Conservation (phyloP, 2,797 vertebrate genomes). For the Eospalax fontanierii region DNA sequence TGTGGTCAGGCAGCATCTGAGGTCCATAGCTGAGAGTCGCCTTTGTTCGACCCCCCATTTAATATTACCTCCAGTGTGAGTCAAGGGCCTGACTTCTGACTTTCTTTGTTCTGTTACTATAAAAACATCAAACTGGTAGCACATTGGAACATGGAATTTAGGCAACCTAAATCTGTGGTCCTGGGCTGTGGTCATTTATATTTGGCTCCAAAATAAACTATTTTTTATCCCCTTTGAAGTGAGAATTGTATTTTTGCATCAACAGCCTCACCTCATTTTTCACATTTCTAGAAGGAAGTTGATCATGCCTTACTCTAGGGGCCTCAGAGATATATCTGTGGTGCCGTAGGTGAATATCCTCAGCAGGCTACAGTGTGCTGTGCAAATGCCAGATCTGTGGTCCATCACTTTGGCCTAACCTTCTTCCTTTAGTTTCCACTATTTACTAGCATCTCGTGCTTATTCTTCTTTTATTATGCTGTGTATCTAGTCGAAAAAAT, state of each 20-base stretch:
- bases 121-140: background rate
- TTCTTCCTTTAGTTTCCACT: slow-evolving; percentile 47
- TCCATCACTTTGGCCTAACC: background rate
- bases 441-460: slow-evolving; percentile 50
- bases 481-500: slow-evolving; percentile 72
- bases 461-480: slow-evolving; percentile 64
- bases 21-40: background rate
- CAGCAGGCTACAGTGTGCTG: background rate
- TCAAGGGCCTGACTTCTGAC: background rate
- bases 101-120: background rate
- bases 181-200: background rate
- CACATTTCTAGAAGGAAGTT: background rate
- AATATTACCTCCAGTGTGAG: background rate
- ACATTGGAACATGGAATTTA: background rate
- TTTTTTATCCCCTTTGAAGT: background rate
- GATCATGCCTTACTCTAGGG: background rate
- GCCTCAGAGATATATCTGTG: background rate
- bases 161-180: background rate
- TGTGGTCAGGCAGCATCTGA: too few species aligned
- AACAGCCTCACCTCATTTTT: background rate
- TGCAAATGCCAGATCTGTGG: background rate
- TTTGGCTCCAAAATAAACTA: background rate
- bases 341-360: background rate
- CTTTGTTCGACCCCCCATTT: background rate
- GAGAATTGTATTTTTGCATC: background rate